These are phyloP conservation scores for Cheirogaleus medius DNA, from an alignment of 2,113 vertebrate species.

Conservation along the genomic window DNA sequence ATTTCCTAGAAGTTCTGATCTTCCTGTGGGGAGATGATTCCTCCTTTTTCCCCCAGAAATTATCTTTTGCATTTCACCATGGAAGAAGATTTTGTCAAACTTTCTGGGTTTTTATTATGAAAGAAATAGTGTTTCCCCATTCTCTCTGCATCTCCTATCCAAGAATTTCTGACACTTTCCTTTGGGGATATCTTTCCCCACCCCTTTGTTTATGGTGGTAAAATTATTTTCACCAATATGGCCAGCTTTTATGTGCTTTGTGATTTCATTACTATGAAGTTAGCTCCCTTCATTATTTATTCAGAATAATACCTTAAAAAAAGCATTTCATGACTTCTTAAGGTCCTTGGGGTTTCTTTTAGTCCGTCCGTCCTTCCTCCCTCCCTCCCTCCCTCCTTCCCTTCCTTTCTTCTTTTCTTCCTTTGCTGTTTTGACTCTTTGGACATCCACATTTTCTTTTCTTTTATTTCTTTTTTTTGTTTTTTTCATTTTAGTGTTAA, in stretches of 20 bases:
- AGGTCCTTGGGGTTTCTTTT: neutral
- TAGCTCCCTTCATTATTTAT: neutral
- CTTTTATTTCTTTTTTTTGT: neutral
- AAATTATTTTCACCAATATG: neutral
- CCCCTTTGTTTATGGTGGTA: neutral
- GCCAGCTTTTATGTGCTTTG: neutral
- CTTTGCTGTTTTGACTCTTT: neutral
- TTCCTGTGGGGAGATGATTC: neutral
- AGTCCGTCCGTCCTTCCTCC: neutral
- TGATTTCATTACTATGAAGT: neutral
- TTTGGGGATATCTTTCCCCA: neutral
- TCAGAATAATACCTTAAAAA: neutral
- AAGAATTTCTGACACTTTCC: neutral
- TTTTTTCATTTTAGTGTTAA: neutral
- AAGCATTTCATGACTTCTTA: neutral
- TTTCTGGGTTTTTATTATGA: neutral
- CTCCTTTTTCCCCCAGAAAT: neutral
- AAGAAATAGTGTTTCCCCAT: neutral
- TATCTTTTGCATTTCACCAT: neutral
- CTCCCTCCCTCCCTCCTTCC: neutral
- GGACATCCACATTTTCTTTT: neutral
- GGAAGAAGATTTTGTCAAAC: neutral
- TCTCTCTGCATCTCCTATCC: neutral
- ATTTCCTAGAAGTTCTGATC: neutral
- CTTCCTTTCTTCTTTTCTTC: no score